Evolutionary conservation across 2,113 vertebrate genomes (phyloP).

Genomic region (Fukomys damarensis): DNA sequence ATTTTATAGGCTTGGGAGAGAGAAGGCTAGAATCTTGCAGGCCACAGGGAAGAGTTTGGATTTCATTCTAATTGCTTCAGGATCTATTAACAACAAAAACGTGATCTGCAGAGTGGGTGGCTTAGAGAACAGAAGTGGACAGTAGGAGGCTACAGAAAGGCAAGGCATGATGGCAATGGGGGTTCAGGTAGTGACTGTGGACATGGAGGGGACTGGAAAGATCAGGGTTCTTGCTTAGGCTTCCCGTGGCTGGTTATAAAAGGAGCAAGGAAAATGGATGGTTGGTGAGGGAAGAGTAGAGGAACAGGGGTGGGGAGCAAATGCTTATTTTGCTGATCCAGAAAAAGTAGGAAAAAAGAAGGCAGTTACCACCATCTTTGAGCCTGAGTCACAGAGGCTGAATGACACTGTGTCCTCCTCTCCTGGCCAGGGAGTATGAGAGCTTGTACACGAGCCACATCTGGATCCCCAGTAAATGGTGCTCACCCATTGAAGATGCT

Average conservation of each 20-base stretch:
- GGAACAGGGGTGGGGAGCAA: background rate
- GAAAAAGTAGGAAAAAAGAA: background rate
- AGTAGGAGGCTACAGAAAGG: background rate
- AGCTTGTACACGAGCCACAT: constrained; percentile 77
- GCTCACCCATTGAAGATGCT: constrained; percentile 57
- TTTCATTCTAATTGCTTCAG: background rate
- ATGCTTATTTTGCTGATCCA: background rate
- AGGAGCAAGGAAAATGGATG: background rate
- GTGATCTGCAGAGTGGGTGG: background rate
- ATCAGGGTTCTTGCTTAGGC: background rate
- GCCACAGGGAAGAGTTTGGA: background rate
- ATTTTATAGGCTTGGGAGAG: background rate
- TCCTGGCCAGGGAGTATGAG: constrained; percentile 84
- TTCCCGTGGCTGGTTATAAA: background rate
- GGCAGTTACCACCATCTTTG: background rate
- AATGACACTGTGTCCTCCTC: background rate
- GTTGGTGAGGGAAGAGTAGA: background rate
- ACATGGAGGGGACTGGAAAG: background rate
- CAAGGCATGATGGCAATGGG: background rate
- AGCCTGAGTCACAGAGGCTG: background rate
- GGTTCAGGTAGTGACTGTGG: background rate
- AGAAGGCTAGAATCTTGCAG: background rate
- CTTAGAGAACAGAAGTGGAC: background rate
- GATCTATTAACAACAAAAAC: background rate
- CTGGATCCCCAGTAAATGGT: constrained; percentile 85